Percentiles rank a stretch among this genome's conserved stretches.
These are phyloP conservation scores for Muntiacus reevesi DNA, from an alignment of 2,113 vertebrate species.

Conservation along the genomic window DNA sequence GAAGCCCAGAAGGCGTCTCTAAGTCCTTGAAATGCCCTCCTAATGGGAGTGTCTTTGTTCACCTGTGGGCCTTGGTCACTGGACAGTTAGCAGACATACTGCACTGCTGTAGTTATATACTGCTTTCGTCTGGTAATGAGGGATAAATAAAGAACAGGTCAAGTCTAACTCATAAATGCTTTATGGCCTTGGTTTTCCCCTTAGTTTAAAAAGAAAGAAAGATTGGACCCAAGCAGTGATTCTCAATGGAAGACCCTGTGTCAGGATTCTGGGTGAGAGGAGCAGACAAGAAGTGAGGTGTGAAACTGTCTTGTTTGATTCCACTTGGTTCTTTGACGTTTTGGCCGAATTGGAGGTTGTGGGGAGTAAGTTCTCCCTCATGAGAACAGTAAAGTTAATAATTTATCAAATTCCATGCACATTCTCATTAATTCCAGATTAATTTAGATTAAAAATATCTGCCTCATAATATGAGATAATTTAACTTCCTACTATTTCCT, in stretches of 20 bases:
- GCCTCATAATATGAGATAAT: not conserved
- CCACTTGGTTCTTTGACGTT: fast-evolving
- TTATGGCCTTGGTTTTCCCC: not conserved
- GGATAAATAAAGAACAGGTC: too few species aligned
- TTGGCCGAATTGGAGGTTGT: fast-evolving
- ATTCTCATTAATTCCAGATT: not conserved
- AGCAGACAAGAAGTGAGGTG: not conserved
- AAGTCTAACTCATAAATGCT: not conserved
- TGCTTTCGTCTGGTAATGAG: not conserved
- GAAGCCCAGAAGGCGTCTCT: not conserved
- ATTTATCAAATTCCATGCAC: not conserved
- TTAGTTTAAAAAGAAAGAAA: not conserved
- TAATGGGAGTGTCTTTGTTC: not conserved
- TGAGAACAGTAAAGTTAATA: not conserved
- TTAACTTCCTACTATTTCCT: not conserved
- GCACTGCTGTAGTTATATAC: fast-evolving
- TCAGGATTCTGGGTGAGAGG: not conserved
- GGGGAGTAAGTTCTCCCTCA: too few species aligned
- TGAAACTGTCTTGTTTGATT: fast-evolving
- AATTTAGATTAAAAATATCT: not conserved
- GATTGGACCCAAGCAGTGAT: not conserved
- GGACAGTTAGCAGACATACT: not conserved
- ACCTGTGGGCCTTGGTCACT: not conserved
- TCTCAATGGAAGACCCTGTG: fast-evolving
- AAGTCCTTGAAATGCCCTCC: not conserved